Evolutionary conservation across 2,797 vertebrate genomes (phyloP).

Genomic region (Pseudochaenichthys georgianus): DNA sequence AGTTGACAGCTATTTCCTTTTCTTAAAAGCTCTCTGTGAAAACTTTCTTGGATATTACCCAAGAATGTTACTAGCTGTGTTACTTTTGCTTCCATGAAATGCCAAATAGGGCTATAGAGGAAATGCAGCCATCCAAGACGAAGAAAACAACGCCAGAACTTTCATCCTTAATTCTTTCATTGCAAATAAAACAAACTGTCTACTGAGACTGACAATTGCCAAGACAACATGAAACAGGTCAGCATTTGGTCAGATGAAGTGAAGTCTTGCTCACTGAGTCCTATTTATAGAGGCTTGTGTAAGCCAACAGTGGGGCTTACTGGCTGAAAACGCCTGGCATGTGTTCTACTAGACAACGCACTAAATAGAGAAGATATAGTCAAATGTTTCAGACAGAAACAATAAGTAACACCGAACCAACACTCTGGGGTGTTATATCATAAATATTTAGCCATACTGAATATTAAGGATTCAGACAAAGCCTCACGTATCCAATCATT

Average conservation of each 20-base stretch:
- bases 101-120: slow-evolving; percentile 32
- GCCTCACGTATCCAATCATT: background rate
- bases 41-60: slow-evolving; percentile 30
- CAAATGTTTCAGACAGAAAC: slow-evolving; percentile 9
- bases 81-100: slow-evolving; percentile 18
- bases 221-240: slow-evolving; percentile 58
- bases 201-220: slow-evolving; percentile 38
- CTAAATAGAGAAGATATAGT: slow-evolving; percentile 18
- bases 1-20: background rate
- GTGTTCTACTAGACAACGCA: slow-evolving; percentile 10
- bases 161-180: slow-evolving; percentile 49
- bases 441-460: background rate
- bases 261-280: slow-evolving; percentile 37
- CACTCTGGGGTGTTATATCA: background rate
- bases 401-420: slow-evolving; percentile 1
- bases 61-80: slow-evolving; percentile 2
- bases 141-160: slow-evolving; percentile 43
- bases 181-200: slow-evolving; percentile 37
- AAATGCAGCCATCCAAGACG: slow-evolving; percentile 4
- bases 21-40: slow-evolving; percentile 4
- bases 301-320: slow-evolving; percentile 26
- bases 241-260: slow-evolving; percentile 60
- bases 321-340: slow-evolving; percentile 24
- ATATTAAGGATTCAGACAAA: background rate
- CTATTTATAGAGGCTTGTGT: slow-evolving; percentile 66